Conservation (phyloP, 2,888 invertebrate species). For the Agonopterix alstromeriana region DNA sequence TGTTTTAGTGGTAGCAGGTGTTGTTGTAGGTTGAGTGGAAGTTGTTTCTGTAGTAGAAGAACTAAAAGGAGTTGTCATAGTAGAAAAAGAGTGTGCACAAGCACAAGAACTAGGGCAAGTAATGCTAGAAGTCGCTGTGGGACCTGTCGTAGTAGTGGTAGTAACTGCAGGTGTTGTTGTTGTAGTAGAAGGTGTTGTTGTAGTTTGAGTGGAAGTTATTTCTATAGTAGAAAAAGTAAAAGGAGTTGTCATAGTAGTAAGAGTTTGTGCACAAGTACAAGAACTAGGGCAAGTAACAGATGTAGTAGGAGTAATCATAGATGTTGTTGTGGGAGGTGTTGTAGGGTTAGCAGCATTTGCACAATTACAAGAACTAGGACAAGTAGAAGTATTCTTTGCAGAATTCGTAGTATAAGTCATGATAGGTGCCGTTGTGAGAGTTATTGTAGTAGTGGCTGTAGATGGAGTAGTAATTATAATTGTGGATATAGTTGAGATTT, state of each 20-base stretch:
- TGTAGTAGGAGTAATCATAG: background rate
- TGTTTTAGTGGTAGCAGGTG: background rate
- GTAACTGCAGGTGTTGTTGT: constrained; percentile 1
- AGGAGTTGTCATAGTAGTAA: background rate
- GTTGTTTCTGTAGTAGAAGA: background rate
- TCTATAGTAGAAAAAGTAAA: background rate
- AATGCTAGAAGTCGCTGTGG: background rate
- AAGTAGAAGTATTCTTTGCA: background rate
- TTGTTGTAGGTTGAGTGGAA: background rate
- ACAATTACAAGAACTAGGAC: background rate
- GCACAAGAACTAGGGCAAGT: too few species aligned
- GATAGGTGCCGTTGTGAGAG: too few species aligned
- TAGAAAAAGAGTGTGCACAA: background rate
- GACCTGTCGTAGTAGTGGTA: constrained; percentile 5
- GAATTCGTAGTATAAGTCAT: too few species aligned
- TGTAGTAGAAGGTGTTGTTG: background rate
- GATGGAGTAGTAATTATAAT: background rate
- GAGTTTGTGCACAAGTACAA: background rate
- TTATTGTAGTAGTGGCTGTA: background rate
- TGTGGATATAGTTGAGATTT: background rate
- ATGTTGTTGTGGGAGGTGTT: background rate
- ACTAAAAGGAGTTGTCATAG: background rate
- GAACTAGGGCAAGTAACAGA: too few species aligned
- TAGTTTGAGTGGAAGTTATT: background rate
- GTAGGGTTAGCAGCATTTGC: background rate